A percentile compares a stretch with the other conserved stretches of the same genome.
Evolutionary conservation across 2,888 invertebrate species (phyloP).

Genomic region (Macrosoma leucophasiata): DNA sequence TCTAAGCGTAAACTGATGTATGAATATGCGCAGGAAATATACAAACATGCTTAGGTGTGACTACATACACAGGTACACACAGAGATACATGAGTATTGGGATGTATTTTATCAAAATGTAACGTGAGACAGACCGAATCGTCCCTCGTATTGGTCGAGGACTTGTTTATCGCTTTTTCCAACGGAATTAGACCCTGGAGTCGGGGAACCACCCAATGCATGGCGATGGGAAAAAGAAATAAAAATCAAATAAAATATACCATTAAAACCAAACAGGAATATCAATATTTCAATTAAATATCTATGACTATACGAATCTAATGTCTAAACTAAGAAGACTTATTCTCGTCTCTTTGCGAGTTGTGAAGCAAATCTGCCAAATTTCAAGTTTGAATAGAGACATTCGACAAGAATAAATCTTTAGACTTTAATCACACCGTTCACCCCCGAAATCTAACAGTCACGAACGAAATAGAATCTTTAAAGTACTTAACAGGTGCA

Average conservation of each 20-base stretch:
- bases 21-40: constrained; percentile 35
- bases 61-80: constrained; percentile 61
- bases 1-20: constrained; percentile 24
- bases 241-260: constrained; percentile 52
- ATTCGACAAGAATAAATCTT: constrained; percentile 58
- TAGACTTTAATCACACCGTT: constrained; percentile 56
- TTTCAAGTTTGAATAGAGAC: neutral
- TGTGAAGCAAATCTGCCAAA: neutral
- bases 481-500: constrained; percentile 76
- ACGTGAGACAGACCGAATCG: constrained; percentile 70
- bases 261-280: constrained; percentile 46
- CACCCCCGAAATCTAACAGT: constrained; percentile 69
- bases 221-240: constrained; percentile 57
- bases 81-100: constrained; percentile 50
- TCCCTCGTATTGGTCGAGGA: constrained; percentile 66
- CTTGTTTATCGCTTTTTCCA: constrained; percentile 73
- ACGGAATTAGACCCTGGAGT: constrained; percentile 69
- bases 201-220: constrained; percentile 55
- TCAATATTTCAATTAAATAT: constrained; percentile 35
- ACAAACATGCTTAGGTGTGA: constrained; percentile 58
- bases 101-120: constrained; percentile 50
- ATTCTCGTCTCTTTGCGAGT: constrained; percentile 43
- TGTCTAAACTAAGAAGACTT: constrained; percentile 55
- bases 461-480: constrained; percentile 72
- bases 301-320: constrained; percentile 51